Evolutionary conservation across 2,888 invertebrate species (phyloP).

Genomic region (Heliconius aoede): DNA sequence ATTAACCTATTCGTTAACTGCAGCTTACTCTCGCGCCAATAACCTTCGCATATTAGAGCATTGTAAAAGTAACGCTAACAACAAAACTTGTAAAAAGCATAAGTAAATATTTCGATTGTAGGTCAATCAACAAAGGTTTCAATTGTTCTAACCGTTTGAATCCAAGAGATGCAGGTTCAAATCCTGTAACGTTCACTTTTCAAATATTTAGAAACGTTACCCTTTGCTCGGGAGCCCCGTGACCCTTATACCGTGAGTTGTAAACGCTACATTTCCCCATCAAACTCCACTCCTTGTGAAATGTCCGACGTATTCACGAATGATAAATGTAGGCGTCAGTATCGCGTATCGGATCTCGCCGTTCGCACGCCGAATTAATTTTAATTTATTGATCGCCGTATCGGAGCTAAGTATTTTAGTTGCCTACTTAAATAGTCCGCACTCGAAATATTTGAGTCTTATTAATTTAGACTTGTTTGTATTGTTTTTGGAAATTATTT

Average conservation of each 20-base stretch:
- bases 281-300: conserved; percentile 72
- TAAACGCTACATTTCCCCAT: conserved; percentile 71
- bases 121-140: background rate
- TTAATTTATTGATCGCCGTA: conserved; percentile 83
- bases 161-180: background rate
- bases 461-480: conserved; percentile 16
- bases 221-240: conserved; percentile 70
- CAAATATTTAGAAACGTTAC: conserved; percentile 70
- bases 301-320: conserved; percentile 83
- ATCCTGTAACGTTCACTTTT: background rate
- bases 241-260: conserved; percentile 63
- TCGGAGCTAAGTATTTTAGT: conserved; percentile 80
- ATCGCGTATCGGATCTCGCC: conserved; percentile 83
- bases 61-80: background rate
- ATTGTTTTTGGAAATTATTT: too few relatives aligned
- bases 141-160: background rate
- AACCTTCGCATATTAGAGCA: background rate
- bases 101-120: background rate
- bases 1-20: background rate
- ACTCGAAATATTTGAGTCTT: background rate
- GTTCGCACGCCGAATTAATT: conserved; percentile 84
- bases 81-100: background rate
- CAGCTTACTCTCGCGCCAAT: background rate
- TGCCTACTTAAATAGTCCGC: conserved; percentile 65
- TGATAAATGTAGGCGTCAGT: conserved; percentile 84